Percentiles rank a stretch among this genome's conserved stretches.
Conservation (phyloP, 2,113 vertebrate species). For the cattle (Bos taurus) region DNA sequence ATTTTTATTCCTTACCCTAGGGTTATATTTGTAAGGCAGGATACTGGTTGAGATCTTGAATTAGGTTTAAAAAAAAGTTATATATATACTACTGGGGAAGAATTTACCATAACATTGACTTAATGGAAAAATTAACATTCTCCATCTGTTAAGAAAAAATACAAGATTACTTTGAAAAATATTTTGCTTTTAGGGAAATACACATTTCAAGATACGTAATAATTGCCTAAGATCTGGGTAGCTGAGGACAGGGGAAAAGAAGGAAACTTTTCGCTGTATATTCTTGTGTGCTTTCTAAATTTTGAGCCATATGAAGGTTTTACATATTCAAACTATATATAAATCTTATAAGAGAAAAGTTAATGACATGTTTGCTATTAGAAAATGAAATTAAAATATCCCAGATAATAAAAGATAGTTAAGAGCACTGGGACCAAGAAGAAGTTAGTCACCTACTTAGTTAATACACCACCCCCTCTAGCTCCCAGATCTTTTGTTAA, state of each 20-base stretch:
- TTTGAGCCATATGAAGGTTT: neutral
- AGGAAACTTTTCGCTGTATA: neutral
- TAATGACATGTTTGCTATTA: neutral
- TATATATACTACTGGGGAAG: neutral
- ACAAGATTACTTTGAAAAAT: neutral
- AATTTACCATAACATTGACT: constrained; percentile 33
- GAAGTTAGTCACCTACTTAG: neutral
- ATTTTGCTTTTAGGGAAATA: constrained; percentile 44
- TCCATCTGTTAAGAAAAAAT: neutral
- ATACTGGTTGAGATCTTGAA: neutral
- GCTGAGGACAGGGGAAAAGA: neutral
- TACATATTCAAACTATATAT: neutral
- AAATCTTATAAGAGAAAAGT: constrained; percentile 8
- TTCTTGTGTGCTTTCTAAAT: neutral
- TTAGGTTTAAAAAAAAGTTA: neutral
- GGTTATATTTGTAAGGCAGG: neutral
- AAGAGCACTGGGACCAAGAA: neutral
- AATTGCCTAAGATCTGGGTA: neutral
- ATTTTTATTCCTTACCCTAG: constrained; percentile 20
- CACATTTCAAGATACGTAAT: neutral
- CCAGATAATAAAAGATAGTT: constrained; percentile 15
- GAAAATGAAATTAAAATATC: constrained; percentile 37
- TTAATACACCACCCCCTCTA: neutral
- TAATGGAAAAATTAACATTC: constrained; percentile 34
- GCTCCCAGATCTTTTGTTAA: constrained; percentile 16